phyloP scores from a whole-genome alignment of 2,888 invertebrate genomes.

The Drosophila percnosoma region DNA sequence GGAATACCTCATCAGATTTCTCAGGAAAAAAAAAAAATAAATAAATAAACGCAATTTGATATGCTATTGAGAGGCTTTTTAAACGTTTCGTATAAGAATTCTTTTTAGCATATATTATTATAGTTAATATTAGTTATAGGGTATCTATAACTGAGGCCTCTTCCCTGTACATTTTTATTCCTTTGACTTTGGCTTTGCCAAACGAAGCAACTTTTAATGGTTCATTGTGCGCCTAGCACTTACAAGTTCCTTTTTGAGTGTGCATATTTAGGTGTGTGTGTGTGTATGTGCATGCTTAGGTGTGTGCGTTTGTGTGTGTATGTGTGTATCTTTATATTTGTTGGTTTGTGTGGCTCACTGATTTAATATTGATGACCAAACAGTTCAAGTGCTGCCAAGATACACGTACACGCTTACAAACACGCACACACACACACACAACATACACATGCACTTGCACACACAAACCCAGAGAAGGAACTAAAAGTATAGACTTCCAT shows the following conservation, averaged over 20 bases:
- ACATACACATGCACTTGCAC: constrained; percentile 1
- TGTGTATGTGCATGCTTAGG: neutral
- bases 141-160: constrained; percentile 1
- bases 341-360: constrained; percentile 65
- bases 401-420: constrained; percentile 27
- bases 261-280: constrained; percentile 3
- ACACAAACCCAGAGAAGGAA: constrained; percentile 4
- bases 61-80: neutral
- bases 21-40: too few species aligned
- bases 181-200: constrained; percentile 46
- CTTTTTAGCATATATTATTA: too few species aligned
- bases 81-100: neutral
- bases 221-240: constrained; percentile 73
- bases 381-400: constrained; percentile 71
- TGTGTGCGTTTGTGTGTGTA: constrained; percentile 7
- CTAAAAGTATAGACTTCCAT: constrained; percentile 38
- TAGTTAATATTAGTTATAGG: neutral
- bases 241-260: constrained; percentile 53
- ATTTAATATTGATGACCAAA: constrained; percentile 79
- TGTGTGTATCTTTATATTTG: constrained; percentile 36
- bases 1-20: neutral
- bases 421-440: constrained; percentile 1
- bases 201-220: constrained; percentile 77
- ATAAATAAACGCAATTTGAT: neutral
- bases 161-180: constrained; percentile 24